Percentiles rank a stretch among this genome's conserved stretches.
These are phyloP conservation scores for Trissolcus brochymenae DNA, from an alignment of 2,888 invertebrate species.

Conservation along the genomic window DNA sequence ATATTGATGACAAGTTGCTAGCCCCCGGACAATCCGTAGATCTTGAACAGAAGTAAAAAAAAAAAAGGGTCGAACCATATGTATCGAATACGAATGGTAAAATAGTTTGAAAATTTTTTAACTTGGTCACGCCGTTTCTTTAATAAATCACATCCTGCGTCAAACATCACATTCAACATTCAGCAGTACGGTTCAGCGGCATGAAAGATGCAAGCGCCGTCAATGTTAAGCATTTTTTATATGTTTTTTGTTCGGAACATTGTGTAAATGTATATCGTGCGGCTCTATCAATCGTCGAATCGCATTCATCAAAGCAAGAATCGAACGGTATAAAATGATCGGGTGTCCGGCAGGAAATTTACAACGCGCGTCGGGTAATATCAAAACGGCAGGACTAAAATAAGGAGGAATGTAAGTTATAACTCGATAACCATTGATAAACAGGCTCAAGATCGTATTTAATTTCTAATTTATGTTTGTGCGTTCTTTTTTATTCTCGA, in stretches of 20 bases:
- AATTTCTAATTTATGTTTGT: too few species aligned
- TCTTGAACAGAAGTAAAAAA: too few species aligned
- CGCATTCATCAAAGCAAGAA: constrained; percentile 48
- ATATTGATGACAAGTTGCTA: constrained; percentile 1
- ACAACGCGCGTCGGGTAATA: constrained; percentile 29
- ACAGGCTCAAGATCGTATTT: constrained; percentile 6
- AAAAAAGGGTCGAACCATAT: neutral
- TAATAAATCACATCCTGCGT: constrained; percentile 48
- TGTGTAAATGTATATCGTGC: constrained; percentile 48
- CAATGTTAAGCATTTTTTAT: constrained; percentile 38
- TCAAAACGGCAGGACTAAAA: constrained; percentile 13
- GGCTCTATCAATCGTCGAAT: constrained; percentile 52
- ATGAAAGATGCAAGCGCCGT: constrained; percentile 48
- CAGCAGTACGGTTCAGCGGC: constrained; percentile 25
- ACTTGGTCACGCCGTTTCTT: constrained; percentile 24
- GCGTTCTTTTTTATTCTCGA: too few species aligned
- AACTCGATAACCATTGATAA: constrained; percentile 14
- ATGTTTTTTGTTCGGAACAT: constrained; percentile 32
- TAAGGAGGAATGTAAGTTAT: constrained; percentile 14
- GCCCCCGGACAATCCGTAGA: too few species aligned
- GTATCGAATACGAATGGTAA: constrained; percentile 9
- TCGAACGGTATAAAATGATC: constrained; percentile 48
- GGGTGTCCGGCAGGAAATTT: constrained; percentile 40
- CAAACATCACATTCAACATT: constrained; percentile 49
- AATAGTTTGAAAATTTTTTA: constrained; percentile 25